phyloP scores from a whole-genome alignment of 2,113 vertebrate genomes.

The Pomatostomus ruficeps region DNA sequence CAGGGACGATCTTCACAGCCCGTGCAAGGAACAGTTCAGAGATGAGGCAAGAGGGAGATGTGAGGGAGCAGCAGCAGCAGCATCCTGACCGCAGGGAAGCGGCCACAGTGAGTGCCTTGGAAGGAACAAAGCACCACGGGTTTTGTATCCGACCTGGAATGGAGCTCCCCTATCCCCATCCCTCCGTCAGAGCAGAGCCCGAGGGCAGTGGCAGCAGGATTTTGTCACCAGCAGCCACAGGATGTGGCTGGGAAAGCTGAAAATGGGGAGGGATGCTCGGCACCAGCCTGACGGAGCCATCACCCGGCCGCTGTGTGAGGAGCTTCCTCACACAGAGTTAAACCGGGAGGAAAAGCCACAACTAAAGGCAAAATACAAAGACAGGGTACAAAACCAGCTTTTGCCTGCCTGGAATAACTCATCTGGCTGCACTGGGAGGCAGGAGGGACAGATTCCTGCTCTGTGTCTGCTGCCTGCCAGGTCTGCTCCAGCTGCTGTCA shows the following conservation, averaged over 20 bases:
- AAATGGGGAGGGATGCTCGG: not conserved
- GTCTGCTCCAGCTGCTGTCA: not conserved
- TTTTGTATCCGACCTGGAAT: rapidly evolving
- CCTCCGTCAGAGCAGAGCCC: not conserved
- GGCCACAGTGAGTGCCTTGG: not conserved
- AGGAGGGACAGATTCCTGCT: not conserved
- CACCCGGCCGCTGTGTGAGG: rapidly evolving
- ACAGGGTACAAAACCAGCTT: not conserved
- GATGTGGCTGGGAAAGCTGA: not conserved
- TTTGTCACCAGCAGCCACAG: not conserved
- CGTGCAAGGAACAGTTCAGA: not conserved
- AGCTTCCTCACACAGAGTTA: not conserved
- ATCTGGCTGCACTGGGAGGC: rapidly evolving
- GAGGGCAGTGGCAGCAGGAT: not conserved
- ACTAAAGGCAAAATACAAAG: not conserved
- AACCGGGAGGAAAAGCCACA: not conserved
- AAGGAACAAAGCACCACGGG: rapidly evolving
- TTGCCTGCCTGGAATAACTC: not conserved
- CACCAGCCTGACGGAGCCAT: not conserved
- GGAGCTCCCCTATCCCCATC: not conserved
- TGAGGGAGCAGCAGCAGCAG: not conserved
- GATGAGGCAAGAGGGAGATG: not conserved
- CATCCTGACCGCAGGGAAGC: rapidly evolving
- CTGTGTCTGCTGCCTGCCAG: not conserved
- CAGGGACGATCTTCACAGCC: not conserved